Percentiles rank a stretch among this genome's conserved stretches.
Evolutionary conservation across 2,113 vertebrate species (phyloP).

Genomic region (Conger conger): DNA sequence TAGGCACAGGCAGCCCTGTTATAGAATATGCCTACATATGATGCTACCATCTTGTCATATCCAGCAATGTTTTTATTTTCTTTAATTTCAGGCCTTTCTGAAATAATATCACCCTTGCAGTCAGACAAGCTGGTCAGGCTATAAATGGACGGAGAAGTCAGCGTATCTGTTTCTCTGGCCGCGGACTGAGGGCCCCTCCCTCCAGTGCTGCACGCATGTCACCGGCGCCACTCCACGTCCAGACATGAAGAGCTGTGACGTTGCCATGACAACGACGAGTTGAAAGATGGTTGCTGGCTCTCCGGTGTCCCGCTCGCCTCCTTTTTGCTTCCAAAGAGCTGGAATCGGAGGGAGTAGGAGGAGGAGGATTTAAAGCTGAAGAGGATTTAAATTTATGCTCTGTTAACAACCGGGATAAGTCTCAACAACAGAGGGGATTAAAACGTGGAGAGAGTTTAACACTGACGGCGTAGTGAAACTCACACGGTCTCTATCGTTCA

Average conservation of each 20-base stretch:
- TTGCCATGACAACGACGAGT: conserved; percentile 45
- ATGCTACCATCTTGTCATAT: not conserved
- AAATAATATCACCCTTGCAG: not conserved
- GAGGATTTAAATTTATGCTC: conserved; percentile 53
- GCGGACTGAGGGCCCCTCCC: not conserved
- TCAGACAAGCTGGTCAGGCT: not conserved
- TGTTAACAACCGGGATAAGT: conserved; percentile 54
- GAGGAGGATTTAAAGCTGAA: conserved; percentile 35
- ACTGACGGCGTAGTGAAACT: conserved; percentile 24
- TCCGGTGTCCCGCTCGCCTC: not conserved
- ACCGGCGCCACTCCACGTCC: not conserved
- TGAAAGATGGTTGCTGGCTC: conserved; percentile 35
- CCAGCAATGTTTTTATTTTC: not conserved
- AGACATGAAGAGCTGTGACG: conserved; percentile 18
- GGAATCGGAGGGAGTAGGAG: conserved; percentile 4
- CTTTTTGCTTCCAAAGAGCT: conserved; percentile 13
- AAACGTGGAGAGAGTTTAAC: conserved; percentile 25
- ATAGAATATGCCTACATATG: not conserved
- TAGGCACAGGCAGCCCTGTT: too few relatives aligned
- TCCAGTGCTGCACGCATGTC: not conserved
- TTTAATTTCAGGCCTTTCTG: not conserved
- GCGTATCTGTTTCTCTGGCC: not conserved
- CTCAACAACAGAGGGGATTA: conserved; percentile 48
- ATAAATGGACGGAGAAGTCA: not conserved
- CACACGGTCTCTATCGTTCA: not conserved